Percentiles rank a stretch among this genome's conserved stretches.
Conservation (phyloP, 2,797 vertebrate genomes). For the Hydrolagus colliei region DNA sequence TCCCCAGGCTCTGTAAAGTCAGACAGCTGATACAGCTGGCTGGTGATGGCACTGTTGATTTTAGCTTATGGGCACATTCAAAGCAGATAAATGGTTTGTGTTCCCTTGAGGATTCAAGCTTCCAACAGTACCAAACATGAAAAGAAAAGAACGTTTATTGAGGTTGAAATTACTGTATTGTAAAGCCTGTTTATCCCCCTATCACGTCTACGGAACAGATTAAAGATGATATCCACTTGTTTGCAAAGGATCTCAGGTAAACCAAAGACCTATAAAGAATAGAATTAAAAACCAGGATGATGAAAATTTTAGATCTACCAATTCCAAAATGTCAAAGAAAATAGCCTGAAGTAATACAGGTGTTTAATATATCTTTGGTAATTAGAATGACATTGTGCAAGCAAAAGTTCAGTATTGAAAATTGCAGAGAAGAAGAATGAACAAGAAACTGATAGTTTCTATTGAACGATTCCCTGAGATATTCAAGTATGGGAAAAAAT, state of each 20-base stretch:
- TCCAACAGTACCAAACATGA: conserved; percentile 1
- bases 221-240: neutral
- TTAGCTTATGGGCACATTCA: neutral
- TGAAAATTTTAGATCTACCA: neutral
- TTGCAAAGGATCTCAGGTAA: conserved; percentile 19
- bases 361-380: neutral
- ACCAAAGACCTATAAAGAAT: neutral
- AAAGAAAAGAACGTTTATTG: neutral
- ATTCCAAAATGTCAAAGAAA: neutral
- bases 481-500: neutral
- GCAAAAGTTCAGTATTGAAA: neutral
- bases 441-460: neutral
- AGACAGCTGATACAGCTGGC: conserved; percentile 14
- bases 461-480: neutral
- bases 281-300: neutral
- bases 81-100: neutral
- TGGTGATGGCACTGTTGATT: conserved; percentile 12
- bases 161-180: neutral
- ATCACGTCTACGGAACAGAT: conserved; percentile 3
- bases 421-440: neutral
- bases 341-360: neutral
- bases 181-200: neutral
- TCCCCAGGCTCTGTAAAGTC: conserved; percentile 22
- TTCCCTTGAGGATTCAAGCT: neutral
- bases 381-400: neutral